These are phyloP conservation scores for Umimayanthus chanpuru DNA, from an alignment of 92 coral and sea anemone genomes.

Conservation along the genomic window DNA sequence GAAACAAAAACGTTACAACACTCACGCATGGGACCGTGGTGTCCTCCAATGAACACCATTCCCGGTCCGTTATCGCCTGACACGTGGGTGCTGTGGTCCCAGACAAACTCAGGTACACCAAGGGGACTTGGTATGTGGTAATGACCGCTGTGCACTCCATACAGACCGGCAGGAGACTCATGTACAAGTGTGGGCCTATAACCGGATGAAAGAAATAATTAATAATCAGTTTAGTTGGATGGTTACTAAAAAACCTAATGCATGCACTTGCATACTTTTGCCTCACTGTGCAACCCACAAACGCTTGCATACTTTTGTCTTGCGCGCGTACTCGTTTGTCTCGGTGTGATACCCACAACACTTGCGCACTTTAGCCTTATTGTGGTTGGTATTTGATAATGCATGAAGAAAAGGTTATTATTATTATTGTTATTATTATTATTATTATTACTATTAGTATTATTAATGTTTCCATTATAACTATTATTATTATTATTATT, in stretches of 20 bases:
- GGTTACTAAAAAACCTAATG: background rate
- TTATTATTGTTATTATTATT: no score
- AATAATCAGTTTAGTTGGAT: background rate
- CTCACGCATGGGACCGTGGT: slow-evolving; percentile 48
- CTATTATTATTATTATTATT: no score
- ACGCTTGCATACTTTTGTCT: background rate
- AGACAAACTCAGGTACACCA: slow-evolving; percentile 55
- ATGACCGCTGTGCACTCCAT: slow-evolving; percentile 14
- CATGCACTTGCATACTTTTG: background rate
- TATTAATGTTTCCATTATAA: no score
- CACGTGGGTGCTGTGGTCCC: slow-evolving; percentile 65
- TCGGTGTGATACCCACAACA: background rate
- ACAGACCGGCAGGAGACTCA: background rate
- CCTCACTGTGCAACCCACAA: no score
- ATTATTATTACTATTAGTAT: no score
- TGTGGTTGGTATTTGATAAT: no score
- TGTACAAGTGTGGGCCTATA: slow-evolving; percentile 12
- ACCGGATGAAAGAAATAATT: no score
- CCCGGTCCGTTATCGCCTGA: slow-evolving; percentile 59
- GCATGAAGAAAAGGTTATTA: no score
- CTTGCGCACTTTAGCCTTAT: background rate
- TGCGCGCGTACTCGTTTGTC: no score
- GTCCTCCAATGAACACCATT: slow-evolving; percentile 56
- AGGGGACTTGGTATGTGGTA: slow-evolving; percentile 63
- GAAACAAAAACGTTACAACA: background rate